Base-by-base conservation (phyloP, 2,797 vertebrate genomes). In the Notolabrus celidotus region DNA sequence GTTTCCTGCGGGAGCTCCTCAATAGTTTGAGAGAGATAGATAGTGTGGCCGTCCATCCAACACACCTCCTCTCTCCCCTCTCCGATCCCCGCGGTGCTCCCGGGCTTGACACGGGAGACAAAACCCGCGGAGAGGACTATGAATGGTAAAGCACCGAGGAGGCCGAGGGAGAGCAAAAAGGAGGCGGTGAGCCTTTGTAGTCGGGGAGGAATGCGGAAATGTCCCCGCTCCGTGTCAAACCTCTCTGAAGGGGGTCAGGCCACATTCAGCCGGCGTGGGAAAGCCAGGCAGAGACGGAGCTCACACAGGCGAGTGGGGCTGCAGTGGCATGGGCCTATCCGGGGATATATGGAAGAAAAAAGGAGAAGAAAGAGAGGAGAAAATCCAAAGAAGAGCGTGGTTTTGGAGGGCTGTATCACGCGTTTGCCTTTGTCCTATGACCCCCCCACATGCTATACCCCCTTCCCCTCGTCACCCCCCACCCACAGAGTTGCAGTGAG, bases 211-310 rank as follows among this genome's bases (percentile, higher is more conserved):
- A 98, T 98, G 97, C 97, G 97, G 97, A 98, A 98, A 97, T 96
- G 96, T 97, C 95, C 95, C 93, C 95, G 95, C 95, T 95, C 96
- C 95, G 94, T 98, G 97, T 97, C 97, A 97, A 96, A 97, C 95
- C 95, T 96, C 96, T 97, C 96, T 96, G 96, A 96, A 98, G 95
- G 96, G 96, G 97, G 97, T 97, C 96, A 97, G 95, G 94, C 93
- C 96, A 96, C 96, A 97, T 96, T 97, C 94, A 97, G 94, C 96
- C 96, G 95, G 96, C 97, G 96, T 98, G 97, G 97, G 97, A 98
- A 98, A 96, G 96, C 92, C 89, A 89, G 92, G 92, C 89, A 69
- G 87, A 90, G 92, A 85, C 85, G 85, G 86, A 88, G 91, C 93
- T 90, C 93, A 92, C 89, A 91, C 87, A 34, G 85, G 55, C 79